phyloP scores from a whole-genome alignment of 2,888 invertebrate genomes.

The Brachylomia viminalis region DNA sequence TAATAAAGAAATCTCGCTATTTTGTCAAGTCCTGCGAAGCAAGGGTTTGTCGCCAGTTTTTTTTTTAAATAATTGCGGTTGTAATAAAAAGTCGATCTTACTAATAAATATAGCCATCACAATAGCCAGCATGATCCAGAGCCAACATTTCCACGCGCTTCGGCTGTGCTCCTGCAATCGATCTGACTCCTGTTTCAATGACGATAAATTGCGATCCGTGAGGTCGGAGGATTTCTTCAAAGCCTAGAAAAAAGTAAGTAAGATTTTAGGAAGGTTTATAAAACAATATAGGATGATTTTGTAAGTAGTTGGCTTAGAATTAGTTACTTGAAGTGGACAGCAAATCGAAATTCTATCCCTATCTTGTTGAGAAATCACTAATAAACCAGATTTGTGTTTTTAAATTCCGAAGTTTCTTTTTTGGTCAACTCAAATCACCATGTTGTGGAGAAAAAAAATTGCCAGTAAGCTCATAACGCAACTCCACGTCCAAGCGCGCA shows the following conservation, averaged over 20 bases:
- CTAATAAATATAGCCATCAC: conserved; percentile 97
- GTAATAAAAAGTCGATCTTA: conserved; percentile 86
- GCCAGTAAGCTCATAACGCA: too few species aligned
- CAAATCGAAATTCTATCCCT: too few species aligned
- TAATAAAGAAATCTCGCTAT: not conserved
- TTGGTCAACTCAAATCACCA: too few species aligned
- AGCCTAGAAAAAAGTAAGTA: conserved; percentile 82
- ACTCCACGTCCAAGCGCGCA: too few species aligned
- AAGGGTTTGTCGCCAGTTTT: not conserved
- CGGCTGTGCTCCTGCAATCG: conserved; percentile 96
- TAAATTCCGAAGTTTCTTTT: too few species aligned
- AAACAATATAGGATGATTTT: too few species aligned
- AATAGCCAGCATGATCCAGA: conserved; percentile 97
- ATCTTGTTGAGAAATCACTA: too few species aligned
- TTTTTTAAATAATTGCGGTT: not conserved
- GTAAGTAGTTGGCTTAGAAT: too few species aligned
- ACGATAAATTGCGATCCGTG: conserved; percentile 94
- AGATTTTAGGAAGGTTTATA: too few species aligned
- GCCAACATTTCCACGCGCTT: conserved; percentile 98
- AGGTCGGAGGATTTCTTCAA: conserved; percentile 94
- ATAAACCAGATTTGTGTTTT: too few species aligned
- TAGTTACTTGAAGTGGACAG: not conserved
- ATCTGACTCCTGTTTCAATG: conserved; percentile 95
- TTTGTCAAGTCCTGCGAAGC: not conserved
- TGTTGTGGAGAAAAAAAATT: too few species aligned